Conservation (phyloP, 2,113 vertebrate genomes). For the Oreochromis niloticus region DNA sequence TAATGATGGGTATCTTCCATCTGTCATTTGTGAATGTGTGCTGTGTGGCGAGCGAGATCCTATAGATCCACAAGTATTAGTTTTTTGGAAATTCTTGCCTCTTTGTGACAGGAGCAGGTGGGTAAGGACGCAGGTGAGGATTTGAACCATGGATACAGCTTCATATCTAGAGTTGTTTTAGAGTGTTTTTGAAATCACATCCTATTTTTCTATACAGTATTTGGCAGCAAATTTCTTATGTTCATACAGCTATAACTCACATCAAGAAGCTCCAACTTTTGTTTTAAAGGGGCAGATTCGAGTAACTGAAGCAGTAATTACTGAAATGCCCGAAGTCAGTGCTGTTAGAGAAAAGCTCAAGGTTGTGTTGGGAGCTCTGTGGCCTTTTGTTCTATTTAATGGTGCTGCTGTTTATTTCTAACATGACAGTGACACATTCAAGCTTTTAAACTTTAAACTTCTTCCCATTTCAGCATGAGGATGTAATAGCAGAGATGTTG, state of each 20-base stretch:
- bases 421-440: background rate
- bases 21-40: slow-evolving; percentile 37
- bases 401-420: background rate
- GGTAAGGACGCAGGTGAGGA: background rate
- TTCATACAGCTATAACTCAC: background rate
- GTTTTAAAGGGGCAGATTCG: background rate
- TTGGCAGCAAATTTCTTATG: background rate
- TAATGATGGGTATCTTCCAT: slow-evolving; percentile 39
- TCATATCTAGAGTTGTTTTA: background rate
- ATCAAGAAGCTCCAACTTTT: background rate
- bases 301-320: background rate
- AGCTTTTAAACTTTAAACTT: background rate
- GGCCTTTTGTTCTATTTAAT: background rate
- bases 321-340: background rate
- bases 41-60: background rate
- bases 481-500: background rate
- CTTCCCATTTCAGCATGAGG: background rate
- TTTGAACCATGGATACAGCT: too few species aligned
- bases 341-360: background rate
- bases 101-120: background rate
- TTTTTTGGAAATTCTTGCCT: background rate
- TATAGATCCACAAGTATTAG: background rate
- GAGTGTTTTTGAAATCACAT: background rate
- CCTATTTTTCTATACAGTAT: background rate
- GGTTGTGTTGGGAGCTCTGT: background rate